These are phyloP conservation scores for Euproctis similis DNA, from an alignment of 2,888 invertebrate species.

Conservation along the genomic window DNA sequence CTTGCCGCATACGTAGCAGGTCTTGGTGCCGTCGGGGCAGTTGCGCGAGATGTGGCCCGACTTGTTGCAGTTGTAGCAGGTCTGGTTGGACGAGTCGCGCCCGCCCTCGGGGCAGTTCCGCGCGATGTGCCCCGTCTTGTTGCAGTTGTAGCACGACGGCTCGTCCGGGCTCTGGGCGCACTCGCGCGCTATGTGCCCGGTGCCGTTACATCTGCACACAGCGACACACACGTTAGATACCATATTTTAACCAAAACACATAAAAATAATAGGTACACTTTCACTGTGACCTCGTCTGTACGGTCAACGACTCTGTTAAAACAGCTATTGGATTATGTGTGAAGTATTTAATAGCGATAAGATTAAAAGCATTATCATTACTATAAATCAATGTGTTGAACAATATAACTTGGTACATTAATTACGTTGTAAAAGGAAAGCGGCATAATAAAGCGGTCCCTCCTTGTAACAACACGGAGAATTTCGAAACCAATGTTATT, in stretches of 20 bases:
- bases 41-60: slow-evolving; percentile 92
- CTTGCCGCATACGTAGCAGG: slow-evolving; percentile 95
- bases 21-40: slow-evolving; percentile 90
- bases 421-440: no score
- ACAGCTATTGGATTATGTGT: slow-evolving; percentile 6
- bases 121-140: slow-evolving; percentile 94
- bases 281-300: slow-evolving; percentile 10
- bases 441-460: no score
- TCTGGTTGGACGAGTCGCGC: slow-evolving; percentile 81
- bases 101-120: slow-evolving; percentile 87
- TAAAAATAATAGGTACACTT: slow-evolving; percentile 16
- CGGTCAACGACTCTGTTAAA: slow-evolving; percentile 7
- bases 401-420: no score
- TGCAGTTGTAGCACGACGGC: slow-evolving; percentile 96
- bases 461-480: no score
- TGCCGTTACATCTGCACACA: slow-evolving; percentile 85
- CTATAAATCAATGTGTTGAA: no score
- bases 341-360: no score
- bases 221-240: slow-evolving; percentile 2
- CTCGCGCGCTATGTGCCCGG: slow-evolving; percentile 95
- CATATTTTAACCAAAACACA: background rate
- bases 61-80: slow-evolving; percentile 97
- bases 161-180: slow-evolving; percentile 88
- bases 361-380: no score
- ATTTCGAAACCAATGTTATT: no score